A percentile compares a stretch with the other conserved stretches of the same genome.
Evolutionary conservation across 2,888 invertebrate species (phyloP).

Genomic region (Acleris sparsana): DNA sequence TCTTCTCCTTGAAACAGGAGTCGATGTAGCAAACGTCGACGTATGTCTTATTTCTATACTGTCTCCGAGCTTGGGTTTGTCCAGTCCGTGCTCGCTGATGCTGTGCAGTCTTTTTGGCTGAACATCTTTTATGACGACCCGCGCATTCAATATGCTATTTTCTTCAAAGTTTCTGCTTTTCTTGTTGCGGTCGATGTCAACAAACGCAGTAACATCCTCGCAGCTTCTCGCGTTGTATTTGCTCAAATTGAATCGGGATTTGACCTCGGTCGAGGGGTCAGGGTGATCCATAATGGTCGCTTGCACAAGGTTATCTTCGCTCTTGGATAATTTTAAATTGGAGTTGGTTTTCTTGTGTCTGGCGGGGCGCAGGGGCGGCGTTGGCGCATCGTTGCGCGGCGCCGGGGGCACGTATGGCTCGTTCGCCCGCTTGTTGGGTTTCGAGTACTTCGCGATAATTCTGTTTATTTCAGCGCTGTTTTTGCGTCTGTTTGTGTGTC

Average conservation of each 20-base stretch:
- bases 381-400: constrained; percentile 46
- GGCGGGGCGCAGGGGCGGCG: constrained; percentile 65
- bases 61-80: constrained; percentile 57
- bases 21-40: constrained; percentile 66
- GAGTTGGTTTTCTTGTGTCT: constrained; percentile 55
- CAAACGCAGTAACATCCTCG: constrained; percentile 72
- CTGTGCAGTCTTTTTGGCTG: constrained; percentile 59
- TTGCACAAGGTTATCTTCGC: constrained; percentile 72
- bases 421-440: constrained; percentile 69
- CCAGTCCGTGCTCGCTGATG: constrained; percentile 62
- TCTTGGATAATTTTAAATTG: constrained; percentile 65
- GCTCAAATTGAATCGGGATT: constrained; percentile 54
- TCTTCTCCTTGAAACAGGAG: constrained; percentile 68
- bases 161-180: constrained; percentile 72
- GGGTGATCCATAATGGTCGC: constrained; percentile 65
- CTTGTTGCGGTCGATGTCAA: constrained; percentile 63
- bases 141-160: constrained; percentile 73
- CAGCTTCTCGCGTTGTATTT: constrained; percentile 75
- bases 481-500: constrained; percentile 78
- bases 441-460: constrained; percentile 82
- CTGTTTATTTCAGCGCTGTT: constrained; percentile 81
- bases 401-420: constrained; percentile 56
- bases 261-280: constrained; percentile 53
- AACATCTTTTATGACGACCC: constrained; percentile 48
- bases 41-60: constrained; percentile 65